These are phyloP conservation scores for Chloebia gouldiae DNA, from an alignment of 2,113 vertebrate species.

Conservation along the genomic window DNA sequence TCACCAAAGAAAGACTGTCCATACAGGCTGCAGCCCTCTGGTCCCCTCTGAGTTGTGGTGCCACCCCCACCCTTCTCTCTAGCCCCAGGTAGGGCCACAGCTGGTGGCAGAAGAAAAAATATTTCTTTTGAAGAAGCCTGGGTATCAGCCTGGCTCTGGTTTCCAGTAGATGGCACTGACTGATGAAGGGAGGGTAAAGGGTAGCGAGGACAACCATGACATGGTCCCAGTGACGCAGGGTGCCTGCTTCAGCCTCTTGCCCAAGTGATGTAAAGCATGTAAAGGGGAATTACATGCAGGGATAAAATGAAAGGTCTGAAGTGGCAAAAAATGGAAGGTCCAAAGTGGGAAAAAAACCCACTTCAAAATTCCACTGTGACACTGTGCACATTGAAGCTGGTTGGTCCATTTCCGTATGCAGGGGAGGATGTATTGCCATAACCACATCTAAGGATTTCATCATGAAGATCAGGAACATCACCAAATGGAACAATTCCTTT, in stretches of 20 bases:
- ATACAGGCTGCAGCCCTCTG: background rate
- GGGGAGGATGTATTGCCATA: background rate
- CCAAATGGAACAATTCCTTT: background rate
- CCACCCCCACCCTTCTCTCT: background rate
- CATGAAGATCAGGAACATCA: background rate
- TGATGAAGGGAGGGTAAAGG: background rate
- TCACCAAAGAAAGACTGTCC: background rate
- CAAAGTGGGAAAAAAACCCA: background rate
- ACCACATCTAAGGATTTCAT: background rate
- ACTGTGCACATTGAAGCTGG: fast-evolving
- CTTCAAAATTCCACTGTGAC: fast-evolving
- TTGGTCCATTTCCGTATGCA: background rate
- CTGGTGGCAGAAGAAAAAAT: too few relatives aligned
- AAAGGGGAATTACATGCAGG: background rate
- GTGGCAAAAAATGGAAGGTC: background rate
- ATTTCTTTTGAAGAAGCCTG: background rate
- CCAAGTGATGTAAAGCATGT: fast-evolving
- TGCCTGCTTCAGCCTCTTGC: background rate
- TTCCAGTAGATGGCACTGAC: background rate
- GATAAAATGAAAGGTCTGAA: background rate
- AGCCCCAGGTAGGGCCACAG: background rate
- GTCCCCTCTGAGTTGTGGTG: fast-evolving
- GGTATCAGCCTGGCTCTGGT: background rate
- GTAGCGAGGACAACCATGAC: background rate
- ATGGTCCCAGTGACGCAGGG: too few relatives aligned